Percentiles rank a stretch among this genome's conserved stretches.
These are phyloP conservation scores for Setophaga petechia DNA, from an alignment of 2,113 vertebrate genomes.

Conservation along the genomic window DNA sequence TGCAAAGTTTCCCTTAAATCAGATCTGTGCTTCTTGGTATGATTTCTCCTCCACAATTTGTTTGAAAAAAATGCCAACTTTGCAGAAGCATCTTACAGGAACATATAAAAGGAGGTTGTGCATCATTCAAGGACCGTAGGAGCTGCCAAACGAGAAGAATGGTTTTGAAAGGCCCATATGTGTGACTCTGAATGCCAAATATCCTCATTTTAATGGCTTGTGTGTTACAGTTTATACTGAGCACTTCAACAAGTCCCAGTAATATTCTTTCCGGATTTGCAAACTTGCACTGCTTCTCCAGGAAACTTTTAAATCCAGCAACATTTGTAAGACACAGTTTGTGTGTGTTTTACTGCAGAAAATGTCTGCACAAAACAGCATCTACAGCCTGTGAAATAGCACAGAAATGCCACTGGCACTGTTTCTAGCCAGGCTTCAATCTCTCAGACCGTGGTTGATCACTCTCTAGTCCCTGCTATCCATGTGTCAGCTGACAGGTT, in stretches of 20 bases:
- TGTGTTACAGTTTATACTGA: conserved; percentile 11
- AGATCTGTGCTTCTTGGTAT: not conserved
- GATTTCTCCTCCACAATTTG: not conserved
- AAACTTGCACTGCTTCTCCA: not conserved
- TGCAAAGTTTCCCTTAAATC: not conserved
- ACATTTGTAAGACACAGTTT: not conserved
- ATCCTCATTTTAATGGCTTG: conserved; percentile 48
- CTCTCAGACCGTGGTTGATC: not conserved
- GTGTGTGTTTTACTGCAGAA: not conserved
- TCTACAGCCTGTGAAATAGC: not conserved
- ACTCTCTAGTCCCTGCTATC: not conserved
- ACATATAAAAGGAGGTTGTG: not conserved
- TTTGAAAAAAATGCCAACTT: not conserved
- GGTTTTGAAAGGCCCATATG: conserved; percentile 58
- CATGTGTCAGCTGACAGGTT: not conserved
- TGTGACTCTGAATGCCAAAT: conserved; percentile 35
- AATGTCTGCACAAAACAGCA: not conserved
- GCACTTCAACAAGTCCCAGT: not conserved
- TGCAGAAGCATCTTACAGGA: conserved; percentile 38
- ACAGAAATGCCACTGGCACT: not conserved
- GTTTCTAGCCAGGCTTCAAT: fast-evolving
- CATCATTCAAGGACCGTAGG: conserved; percentile 18
- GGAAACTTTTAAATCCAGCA: not conserved
- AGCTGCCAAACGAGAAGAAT: conserved; percentile 40
- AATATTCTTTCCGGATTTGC: not conserved